phyloP scores from a whole-genome alignment of 2,113 vertebrate species.

The Triplophysa dalaica region DNA sequence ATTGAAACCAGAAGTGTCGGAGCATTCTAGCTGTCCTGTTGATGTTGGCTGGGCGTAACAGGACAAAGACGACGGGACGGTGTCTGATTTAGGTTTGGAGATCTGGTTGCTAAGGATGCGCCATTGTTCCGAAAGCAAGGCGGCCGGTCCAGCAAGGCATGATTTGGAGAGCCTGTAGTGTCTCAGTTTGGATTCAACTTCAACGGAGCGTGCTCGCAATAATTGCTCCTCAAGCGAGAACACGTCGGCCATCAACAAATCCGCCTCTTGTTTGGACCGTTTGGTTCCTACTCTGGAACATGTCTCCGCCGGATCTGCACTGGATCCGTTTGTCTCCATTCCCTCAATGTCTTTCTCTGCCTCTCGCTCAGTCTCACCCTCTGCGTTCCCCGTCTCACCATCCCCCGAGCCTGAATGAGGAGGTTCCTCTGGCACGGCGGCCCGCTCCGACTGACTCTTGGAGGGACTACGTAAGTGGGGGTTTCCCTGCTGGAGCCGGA shows the following conservation, averaged over 20 bases:
- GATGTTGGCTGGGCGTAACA: conserved; percentile 85
- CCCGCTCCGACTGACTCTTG: conserved; percentile 64
- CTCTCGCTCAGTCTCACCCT: conserved; percentile 58
- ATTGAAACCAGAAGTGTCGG: conserved; percentile 84
- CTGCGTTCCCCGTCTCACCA: conserved; percentile 60
- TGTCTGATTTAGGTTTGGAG: conserved; percentile 59
- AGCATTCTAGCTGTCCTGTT: conserved; percentile 74
- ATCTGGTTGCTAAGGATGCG: conserved; percentile 74
- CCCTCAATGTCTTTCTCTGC: conserved; percentile 61
- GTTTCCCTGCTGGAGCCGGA: conserved; percentile 76
- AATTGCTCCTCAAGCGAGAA: conserved; percentile 81
- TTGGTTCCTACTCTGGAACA: conserved; percentile 69
- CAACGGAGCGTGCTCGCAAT: conserved; percentile 69
- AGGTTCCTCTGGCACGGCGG: conserved; percentile 55
- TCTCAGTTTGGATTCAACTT: conserved; percentile 80
- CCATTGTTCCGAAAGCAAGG: conserved; percentile 84
- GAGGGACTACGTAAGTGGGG: conserved; percentile 49
- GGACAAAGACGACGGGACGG: conserved; percentile 73
- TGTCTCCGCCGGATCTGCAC: conserved; percentile 46
- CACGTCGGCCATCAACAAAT: conserved; percentile 79
- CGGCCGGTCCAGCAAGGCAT: conserved; percentile 65
- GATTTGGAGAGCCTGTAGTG: conserved; percentile 80
- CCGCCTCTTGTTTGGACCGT: conserved; percentile 71
- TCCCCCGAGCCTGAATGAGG: conserved; percentile 61
- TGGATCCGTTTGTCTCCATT: conserved; percentile 42